Percentiles rank a stretch among this genome's conserved stretches.
Evolutionary conservation across 2,113 vertebrate species (phyloP).

Genomic region (Oncorhynchus mykiss): DNA sequence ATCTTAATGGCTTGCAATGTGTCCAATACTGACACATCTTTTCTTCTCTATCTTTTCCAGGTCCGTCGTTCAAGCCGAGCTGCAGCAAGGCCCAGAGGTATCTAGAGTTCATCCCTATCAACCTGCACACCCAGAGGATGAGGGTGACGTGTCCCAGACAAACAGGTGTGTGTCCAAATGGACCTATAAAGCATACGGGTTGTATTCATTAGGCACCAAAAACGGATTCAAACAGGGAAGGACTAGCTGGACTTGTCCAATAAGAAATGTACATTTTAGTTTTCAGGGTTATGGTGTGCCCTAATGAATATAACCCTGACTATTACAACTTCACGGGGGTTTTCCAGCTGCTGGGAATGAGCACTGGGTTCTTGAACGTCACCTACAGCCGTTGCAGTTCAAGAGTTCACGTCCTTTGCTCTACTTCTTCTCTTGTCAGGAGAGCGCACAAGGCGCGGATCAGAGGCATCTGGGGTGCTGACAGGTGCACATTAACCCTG

Average conservation of each 20-base stretch:
- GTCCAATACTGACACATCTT: constrained; percentile 1
- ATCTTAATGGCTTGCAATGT: not conserved
- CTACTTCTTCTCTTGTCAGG: constrained; percentile 48
- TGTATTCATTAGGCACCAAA: too few species aligned
- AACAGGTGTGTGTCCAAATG: constrained; percentile 78
- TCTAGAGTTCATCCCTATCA: constrained; percentile 95
- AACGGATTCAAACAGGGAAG: too few species aligned
- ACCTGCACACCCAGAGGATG: constrained; percentile 97
- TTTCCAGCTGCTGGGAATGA: too few species aligned
- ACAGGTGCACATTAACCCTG: constrained; percentile 55
- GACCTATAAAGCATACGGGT: too few species aligned
- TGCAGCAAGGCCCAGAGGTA: constrained; percentile 96
- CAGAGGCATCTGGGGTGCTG: constrained; percentile 40
- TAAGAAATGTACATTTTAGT: too few species aligned
- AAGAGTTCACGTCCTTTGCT: constrained; percentile 12
- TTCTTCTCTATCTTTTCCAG: constrained; percentile 69
- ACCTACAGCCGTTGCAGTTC: not conserved
- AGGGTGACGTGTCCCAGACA: constrained; percentile 86
- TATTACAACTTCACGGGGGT: too few species aligned
- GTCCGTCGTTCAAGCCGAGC: constrained; percentile 94
- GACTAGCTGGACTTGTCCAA: too few species aligned
- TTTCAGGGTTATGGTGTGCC: too few species aligned
- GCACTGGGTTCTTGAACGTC: not conserved
- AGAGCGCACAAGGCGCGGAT: constrained; percentile 27
- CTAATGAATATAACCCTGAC: too few species aligned